Percentiles rank a stretch among this genome's conserved stretches.
phyloP scores from a whole-genome alignment of 2,113 vertebrate species.

The Amazona vittata region DNA sequence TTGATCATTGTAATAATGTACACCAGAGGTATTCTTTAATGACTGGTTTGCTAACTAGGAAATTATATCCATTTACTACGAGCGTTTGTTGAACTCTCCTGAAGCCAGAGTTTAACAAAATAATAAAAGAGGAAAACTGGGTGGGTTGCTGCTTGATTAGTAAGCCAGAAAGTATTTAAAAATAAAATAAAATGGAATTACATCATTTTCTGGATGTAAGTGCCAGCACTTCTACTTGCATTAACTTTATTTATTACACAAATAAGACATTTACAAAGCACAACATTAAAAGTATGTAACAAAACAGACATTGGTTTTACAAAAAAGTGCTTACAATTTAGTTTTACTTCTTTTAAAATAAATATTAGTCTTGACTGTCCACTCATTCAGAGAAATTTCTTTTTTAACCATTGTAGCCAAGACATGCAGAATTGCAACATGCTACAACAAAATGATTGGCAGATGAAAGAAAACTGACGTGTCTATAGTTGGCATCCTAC shows the following conservation, averaged over 20 bases:
- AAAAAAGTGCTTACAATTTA: conserved; percentile 97
- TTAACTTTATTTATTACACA: conserved; percentile 93
- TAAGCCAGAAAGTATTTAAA: conserved; percentile 65
- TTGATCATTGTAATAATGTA: conserved; percentile 63
- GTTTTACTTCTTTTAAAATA: conserved; percentile 90
- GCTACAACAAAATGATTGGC: conserved; percentile 77
- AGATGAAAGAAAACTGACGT: conserved; percentile 67
- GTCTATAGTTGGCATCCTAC: conserved; percentile 62
- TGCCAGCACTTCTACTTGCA: conserved; percentile 83
- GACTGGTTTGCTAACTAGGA: conserved; percentile 56
- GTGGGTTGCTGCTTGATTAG: conserved; percentile 49
- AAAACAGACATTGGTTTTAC: conserved; percentile 91
- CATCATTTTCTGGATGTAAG: conserved; percentile 74
- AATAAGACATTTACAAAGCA: conserved; percentile 94
- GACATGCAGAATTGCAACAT: conserved; percentile 85
- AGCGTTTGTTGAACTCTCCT: conserved; percentile 54
- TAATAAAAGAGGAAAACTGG: conserved; percentile 61
- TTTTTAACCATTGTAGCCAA: conserved; percentile 84
- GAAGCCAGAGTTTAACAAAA: conserved; percentile 64
- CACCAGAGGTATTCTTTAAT: conserved; percentile 51
- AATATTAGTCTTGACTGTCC: conserved; percentile 89
- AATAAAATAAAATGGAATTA: conserved; percentile 75
- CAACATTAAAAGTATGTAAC: conserved; percentile 91
- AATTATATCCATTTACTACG: conserved; percentile 54
- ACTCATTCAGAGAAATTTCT: conserved; percentile 77